Conservation (phyloP, 1,140 invertebrate genomes). For the Drosophila navojoa region DNA sequence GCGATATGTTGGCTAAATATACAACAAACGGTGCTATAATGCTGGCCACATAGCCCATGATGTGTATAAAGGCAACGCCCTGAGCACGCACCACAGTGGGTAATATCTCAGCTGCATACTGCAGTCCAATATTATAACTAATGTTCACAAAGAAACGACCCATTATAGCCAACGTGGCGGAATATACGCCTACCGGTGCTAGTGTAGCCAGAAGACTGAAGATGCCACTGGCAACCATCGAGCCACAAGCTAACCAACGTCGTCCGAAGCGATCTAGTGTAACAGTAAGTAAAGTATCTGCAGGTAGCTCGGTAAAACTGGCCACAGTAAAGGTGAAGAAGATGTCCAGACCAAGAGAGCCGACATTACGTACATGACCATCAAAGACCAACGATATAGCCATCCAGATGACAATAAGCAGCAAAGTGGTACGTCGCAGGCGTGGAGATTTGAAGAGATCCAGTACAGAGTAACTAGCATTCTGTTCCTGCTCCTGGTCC, state of each 20-base stretch:
- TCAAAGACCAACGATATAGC: constrained; percentile 93
- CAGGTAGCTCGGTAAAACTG: constrained; percentile 89
- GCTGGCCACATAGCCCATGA: constrained; percentile 93
- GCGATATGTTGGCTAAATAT: constrained; percentile 89
- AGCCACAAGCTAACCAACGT: constrained; percentile 92
- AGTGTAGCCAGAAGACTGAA: constrained; percentile 91
- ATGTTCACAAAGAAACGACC: constrained; percentile 94
- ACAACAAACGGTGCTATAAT: constrained; percentile 93
- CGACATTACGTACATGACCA: constrained; percentile 93
- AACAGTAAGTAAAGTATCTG: constrained; percentile 91
- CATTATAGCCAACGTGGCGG: constrained; percentile 90
- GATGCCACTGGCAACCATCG: constrained; percentile 91
- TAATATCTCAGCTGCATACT: constrained; percentile 93
- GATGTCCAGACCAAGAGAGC: constrained; percentile 90
- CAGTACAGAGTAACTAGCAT: constrained; percentile 89
- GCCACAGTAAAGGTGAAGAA: constrained; percentile 94
- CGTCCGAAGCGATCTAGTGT: constrained; percentile 93
- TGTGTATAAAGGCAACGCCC: constrained; percentile 93
- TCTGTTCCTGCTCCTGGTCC: constrained; percentile 87
- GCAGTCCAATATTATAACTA: constrained; percentile 94
- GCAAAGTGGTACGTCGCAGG: constrained; percentile 88
- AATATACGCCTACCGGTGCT: constrained; percentile 88
- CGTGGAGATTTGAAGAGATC: constrained; percentile 91
- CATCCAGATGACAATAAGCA: constrained; percentile 93
- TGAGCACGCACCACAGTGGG: constrained; percentile 94